Evolutionary conservation across 2,888 invertebrate genomes (phyloP), one percentile per base, ranked within the genome.

Genomic region (Mystacides longicornis): DNA sequence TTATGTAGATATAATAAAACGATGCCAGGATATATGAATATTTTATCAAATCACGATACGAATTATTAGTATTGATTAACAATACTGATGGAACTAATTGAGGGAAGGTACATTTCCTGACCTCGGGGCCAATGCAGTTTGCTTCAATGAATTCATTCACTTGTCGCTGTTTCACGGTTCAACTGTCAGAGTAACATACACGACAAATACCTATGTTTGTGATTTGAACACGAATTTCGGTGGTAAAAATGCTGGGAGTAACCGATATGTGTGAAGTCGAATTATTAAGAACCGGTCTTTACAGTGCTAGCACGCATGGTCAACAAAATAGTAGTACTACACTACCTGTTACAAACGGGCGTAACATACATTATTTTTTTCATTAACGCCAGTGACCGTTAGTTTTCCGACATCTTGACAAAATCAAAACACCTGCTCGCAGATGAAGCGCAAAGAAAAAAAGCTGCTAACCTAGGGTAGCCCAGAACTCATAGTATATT

Each of bases 241-340:
- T n/a, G n/a, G n/a, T n/a, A n/a, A n/a, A n/a, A n/a, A n/a, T n/a
- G n/a, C n/a, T n/a, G n/a, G n/a, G n/a, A n/a, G n/a, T n/a, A n/a
- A n/a, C n/a, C n/a, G n/a, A n/a, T n/a, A n/a, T 11, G 27, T 14
- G 37, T 37, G 37, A 37, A 37, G 4, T 37, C n/a, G 16, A 7
- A 3, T 37, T 14, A 37, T n/a, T n/a, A 16, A 37, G 11, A 37
- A 37, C 37, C 37, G 37, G 37, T 37, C 37, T 3, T 37, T n/a
- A 37, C 37, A 37, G 37, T n/a, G n/a, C n/a, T n/a, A 37, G 16
- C 37, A 37, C 37, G 37, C 37, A 37, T 37, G 37, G 16, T 37
- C 37, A 37, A 37, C 37, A 37, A 37, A 37, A n/a, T n/a, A n/a
- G n/a, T n/a, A n/a, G n/a, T 37, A 37, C 37, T 37, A 37, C 37